Conservation (phyloP, 2,113 vertebrate species). For the Dipodomys spectabilis region DNA sequence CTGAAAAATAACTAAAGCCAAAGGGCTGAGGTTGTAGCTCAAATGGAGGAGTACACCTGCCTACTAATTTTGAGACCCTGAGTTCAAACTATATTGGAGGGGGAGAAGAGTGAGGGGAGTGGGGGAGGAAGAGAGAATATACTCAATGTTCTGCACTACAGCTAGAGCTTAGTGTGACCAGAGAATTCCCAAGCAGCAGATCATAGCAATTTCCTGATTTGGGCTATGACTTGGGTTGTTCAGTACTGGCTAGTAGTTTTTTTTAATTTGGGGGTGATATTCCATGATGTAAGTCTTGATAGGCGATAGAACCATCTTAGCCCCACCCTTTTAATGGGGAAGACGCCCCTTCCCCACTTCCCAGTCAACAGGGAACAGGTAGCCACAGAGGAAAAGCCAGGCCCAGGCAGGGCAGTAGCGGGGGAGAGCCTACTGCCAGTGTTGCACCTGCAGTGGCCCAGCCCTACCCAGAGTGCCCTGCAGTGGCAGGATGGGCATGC, state of each 20-base stretch:
- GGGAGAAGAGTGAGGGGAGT: too few relatives aligned
- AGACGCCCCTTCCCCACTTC: neutral
- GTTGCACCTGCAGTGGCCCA: too few relatives aligned
- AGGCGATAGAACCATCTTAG: neutral
- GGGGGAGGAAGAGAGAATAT: neutral
- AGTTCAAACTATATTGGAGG: too few relatives aligned
- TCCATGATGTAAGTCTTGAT: neutral
- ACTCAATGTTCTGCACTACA: neutral
- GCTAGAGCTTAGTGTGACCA: neutral
- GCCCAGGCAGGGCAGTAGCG: too few relatives aligned
- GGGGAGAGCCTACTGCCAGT: neutral
- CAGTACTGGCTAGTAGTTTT: neutral
- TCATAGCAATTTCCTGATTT: neutral
- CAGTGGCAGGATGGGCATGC: neutral
- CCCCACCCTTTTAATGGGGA: neutral
- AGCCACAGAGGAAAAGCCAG: neutral
- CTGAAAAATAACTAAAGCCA: too few relatives aligned
- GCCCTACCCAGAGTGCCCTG: neutral
- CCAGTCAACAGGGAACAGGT: neutral
- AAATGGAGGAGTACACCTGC: too few relatives aligned
- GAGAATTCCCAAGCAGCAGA: neutral
- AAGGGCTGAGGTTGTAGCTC: too few relatives aligned
- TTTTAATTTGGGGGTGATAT: neutral
- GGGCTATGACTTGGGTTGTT: neutral
- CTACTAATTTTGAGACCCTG: too few relatives aligned